These are phyloP conservation scores for Apolygus lucorum DNA, from an alignment of 1,140 invertebrate genomes.

Conservation along the genomic window DNA sequence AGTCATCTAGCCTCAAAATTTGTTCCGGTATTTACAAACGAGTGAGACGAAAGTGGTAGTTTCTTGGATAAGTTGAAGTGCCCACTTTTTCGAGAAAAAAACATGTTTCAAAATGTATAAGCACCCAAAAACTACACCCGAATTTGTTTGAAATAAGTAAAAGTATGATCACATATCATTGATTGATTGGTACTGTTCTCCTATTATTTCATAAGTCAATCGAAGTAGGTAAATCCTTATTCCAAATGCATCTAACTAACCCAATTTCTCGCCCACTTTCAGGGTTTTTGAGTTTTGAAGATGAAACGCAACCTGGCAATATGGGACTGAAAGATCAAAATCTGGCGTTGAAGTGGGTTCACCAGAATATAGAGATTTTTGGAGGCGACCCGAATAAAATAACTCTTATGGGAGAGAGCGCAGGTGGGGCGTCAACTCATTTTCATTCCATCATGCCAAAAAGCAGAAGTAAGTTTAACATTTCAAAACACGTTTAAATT, in stretches of 20 bases:
- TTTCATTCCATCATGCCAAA: background rate
- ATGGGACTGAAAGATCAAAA: conserved; percentile 41
- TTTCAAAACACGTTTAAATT: background rate
- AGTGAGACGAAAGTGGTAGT: no score
- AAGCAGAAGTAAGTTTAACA: background rate
- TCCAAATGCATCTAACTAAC: background rate
- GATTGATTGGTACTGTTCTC: background rate
- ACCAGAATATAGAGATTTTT: conserved; percentile 41
- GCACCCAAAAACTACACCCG: no score
- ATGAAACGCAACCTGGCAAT: conserved; percentile 33
- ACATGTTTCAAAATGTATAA: no score
- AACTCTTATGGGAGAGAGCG: conserved; percentile 43
- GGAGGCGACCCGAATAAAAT: conserved; percentile 42
- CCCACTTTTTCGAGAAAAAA: no score
- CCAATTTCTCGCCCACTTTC: background rate
- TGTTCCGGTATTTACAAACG: no score
- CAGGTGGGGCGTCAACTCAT: conserved; percentile 34
- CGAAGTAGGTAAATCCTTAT: background rate
- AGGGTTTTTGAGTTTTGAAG: background rate
- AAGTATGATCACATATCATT: background rate
- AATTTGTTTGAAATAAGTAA: background rate
- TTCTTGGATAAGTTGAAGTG: no score
- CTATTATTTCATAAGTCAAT: background rate
- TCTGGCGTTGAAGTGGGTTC: conserved; percentile 41
- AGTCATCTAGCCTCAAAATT: no score